Conservation (phyloP, 2,113 vertebrate species). For the Phycodurus eques region DNA sequence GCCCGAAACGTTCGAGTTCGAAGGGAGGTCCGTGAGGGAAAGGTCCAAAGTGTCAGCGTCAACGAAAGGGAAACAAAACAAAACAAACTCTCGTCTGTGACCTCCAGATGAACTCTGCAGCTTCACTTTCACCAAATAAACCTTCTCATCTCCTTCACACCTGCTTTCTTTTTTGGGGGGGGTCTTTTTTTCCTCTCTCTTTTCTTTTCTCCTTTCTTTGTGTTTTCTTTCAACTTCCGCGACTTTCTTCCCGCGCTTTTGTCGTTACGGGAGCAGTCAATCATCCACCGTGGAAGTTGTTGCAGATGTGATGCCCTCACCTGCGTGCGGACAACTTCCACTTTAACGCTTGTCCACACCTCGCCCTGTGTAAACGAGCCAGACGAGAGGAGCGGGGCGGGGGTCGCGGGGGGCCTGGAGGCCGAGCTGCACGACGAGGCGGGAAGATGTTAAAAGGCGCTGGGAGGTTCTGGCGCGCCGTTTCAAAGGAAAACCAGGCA, state of each 20-base stretch:
- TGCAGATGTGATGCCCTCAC: background rate
- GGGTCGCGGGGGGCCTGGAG: constrained; percentile 36
- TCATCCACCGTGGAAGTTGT: background rate
- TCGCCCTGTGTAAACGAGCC: too few relatives aligned
- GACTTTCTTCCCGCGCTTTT: background rate
- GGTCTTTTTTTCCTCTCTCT: background rate
- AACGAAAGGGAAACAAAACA: background rate
- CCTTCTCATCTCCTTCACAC: background rate
- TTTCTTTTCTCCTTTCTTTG: background rate
- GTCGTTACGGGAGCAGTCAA: background rate
- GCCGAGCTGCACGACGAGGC: constrained; percentile 48
- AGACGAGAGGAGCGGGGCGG: constrained; percentile 11
- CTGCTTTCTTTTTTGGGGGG: background rate
- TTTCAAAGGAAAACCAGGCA: constrained; percentile 27
- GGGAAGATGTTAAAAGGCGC: constrained; percentile 33
- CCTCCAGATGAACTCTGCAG: background rate
- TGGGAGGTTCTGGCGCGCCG: constrained; percentile 49
- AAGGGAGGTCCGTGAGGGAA: background rate
- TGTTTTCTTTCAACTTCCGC: background rate
- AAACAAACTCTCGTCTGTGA: background rate
- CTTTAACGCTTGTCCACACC: too few relatives aligned
- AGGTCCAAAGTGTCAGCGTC: background rate
- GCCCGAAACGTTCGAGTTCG: too few relatives aligned
- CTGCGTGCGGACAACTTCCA: too few relatives aligned
- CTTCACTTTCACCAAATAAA: constrained; percentile 3